Percentiles rank a stretch among this genome's conserved stretches.
phyloP scores from a whole-genome alignment of 2,888 invertebrate species.

The Timema podura region DNA sequence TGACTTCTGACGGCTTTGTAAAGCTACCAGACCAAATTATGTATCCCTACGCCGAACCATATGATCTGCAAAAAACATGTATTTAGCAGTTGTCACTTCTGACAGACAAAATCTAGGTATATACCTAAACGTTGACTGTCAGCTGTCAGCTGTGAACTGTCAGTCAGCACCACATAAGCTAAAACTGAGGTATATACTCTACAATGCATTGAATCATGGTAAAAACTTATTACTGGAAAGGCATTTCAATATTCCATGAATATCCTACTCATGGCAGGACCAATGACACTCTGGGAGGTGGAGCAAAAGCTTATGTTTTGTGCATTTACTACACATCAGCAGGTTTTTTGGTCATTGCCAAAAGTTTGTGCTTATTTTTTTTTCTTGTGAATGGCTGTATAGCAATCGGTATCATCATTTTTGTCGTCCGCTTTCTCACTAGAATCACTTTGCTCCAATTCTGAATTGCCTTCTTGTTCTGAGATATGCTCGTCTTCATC shows the following conservation, averaged over 20 bases:
- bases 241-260: background rate
- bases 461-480: background rate
- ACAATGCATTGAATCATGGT: background rate
- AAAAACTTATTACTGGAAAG: background rate
- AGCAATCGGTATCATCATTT: background rate
- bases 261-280: background rate
- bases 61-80: too few species aligned
- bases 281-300: background rate
- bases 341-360: background rate
- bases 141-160: too few species aligned
- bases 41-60: too few species aligned
- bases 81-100: too few species aligned
- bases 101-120: too few species aligned
- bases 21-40: too few species aligned
- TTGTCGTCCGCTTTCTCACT: background rate
- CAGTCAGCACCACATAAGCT: too few species aligned
- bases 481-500: background rate
- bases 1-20: too few species aligned
- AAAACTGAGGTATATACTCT: too few species aligned
- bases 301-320: background rate
- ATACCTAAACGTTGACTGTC: too few species aligned
- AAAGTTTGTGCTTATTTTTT: background rate
- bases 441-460: background rate
- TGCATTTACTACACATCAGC: background rate
- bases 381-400: background rate